These are phyloP conservation scores for Saguinus midas DNA, from an alignment of 2,113 vertebrate genomes.

Conservation along the genomic window DNA sequence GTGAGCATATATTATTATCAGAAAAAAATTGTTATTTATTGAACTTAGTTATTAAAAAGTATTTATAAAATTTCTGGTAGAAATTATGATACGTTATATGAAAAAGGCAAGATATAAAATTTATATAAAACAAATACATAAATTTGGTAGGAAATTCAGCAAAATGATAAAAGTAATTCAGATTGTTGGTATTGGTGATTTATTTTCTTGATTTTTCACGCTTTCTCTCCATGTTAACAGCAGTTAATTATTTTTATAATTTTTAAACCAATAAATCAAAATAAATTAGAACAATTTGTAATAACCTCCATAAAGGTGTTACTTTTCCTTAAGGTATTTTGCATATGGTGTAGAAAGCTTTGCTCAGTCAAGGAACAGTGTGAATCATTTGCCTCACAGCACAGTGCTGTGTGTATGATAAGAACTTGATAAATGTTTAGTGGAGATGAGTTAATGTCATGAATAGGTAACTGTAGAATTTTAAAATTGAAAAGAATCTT, in stretches of 20 bases:
- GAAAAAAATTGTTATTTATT: background rate
- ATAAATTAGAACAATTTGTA: slow-evolving; percentile 13
- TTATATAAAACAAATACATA: background rate
- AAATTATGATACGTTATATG: background rate
- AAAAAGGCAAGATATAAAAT: background rate
- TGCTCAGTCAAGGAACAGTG: background rate
- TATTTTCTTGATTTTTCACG: background rate
- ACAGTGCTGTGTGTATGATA: background rate
- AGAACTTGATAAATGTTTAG: background rate
- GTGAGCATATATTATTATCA: background rate
- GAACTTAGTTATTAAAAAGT: slow-evolving; percentile 7
- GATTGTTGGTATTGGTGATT: background rate
- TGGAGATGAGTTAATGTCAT: background rate
- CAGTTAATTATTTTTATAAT: slow-evolving; percentile 7
- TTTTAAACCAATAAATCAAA: background rate
- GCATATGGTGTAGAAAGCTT: background rate
- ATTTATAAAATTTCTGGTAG: slow-evolving; percentile 9
- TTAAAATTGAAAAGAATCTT: background rate
- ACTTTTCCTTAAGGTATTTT: background rate
- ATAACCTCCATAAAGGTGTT: background rate
- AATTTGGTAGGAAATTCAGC: background rate
- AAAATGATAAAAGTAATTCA: background rate
- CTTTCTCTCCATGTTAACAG: background rate
- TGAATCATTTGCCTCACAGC: background rate
- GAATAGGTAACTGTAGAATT: background rate